Evolutionary conservation across 2,888 invertebrate species (phyloP).

Genomic region (Agriopis aurantiaria): DNA sequence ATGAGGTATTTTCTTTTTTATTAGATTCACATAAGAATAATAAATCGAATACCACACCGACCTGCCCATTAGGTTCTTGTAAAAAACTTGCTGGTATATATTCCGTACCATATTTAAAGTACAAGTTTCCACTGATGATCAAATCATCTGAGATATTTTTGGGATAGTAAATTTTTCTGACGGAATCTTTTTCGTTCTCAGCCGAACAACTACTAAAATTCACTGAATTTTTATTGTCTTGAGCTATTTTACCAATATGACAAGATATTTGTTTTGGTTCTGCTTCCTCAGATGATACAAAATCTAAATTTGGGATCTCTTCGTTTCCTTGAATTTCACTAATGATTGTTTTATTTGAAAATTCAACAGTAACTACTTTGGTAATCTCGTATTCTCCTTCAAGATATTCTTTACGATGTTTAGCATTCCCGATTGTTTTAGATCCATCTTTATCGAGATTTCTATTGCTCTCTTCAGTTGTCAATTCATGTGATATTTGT

Average conservation of each 20-base stretch:
- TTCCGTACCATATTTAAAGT: background rate
- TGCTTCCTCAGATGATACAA: slow-evolving; percentile 17
- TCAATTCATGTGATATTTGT: background rate
- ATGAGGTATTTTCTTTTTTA: too few relatives aligned
- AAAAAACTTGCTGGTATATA: background rate
- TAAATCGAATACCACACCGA: background rate
- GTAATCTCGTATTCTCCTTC: slow-evolving; percentile 54
- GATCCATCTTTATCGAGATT: background rate
- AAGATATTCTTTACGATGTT: slow-evolving; percentile 7
- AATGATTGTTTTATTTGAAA: slow-evolving; percentile 51
- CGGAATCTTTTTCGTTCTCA: too few relatives aligned
- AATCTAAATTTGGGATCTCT: slow-evolving; percentile 53
- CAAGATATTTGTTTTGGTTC: background rate
- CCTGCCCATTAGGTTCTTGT: background rate
- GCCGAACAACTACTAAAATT: too few relatives aligned
- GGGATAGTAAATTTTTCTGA: background rate
- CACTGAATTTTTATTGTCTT: background rate
- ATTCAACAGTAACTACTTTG: slow-evolving; percentile 56
- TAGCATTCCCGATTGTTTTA: too few relatives aligned
- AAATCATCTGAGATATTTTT: background rate
- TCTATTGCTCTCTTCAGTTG: background rate
- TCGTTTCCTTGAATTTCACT: slow-evolving; percentile 55
- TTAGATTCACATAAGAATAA: too few relatives aligned
- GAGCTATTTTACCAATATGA: background rate
- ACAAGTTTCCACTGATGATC: background rate